Evolutionary conservation across 1,140 invertebrate genomes (phyloP).

Genomic region (Heterodera schachtii): DNA sequence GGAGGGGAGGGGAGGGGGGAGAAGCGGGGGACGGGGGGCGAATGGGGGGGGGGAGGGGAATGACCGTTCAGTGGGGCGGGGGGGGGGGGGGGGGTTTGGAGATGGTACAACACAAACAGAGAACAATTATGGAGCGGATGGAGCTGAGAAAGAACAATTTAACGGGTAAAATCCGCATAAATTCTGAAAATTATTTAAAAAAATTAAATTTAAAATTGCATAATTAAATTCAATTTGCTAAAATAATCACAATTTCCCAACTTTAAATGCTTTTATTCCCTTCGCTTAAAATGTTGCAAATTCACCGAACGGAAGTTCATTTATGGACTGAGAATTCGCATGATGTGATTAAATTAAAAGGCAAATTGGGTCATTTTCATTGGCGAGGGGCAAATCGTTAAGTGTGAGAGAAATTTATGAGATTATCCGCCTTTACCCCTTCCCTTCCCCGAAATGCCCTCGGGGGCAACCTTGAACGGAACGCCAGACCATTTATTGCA

Average conservation of each 20-base stretch:
- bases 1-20: background rate
- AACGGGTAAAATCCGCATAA: too few species aligned
- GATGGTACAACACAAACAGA: background rate
- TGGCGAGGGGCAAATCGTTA: background rate
- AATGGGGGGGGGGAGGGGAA: background rate
- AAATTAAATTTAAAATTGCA: too few species aligned
- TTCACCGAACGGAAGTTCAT: background rate
- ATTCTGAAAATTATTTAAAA: too few species aligned
- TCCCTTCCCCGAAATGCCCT: background rate
- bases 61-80: background rate
- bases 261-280: too few species aligned
- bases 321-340: background rate
- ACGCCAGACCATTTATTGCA: background rate
- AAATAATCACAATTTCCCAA: too few species aligned
- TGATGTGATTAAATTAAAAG: background rate
- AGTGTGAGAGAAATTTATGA: background rate
- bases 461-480: background rate
- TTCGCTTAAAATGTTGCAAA: background rate
- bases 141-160: too few species aligned
- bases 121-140: too few species aligned
- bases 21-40: too few species aligned
- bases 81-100: background rate
- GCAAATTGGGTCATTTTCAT: background rate
- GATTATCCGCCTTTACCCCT: background rate
- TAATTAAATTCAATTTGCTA: too few species aligned